Evolutionary conservation across 2,797 vertebrate genomes (phyloP).

Genomic region (Falco biarmicus): DNA sequence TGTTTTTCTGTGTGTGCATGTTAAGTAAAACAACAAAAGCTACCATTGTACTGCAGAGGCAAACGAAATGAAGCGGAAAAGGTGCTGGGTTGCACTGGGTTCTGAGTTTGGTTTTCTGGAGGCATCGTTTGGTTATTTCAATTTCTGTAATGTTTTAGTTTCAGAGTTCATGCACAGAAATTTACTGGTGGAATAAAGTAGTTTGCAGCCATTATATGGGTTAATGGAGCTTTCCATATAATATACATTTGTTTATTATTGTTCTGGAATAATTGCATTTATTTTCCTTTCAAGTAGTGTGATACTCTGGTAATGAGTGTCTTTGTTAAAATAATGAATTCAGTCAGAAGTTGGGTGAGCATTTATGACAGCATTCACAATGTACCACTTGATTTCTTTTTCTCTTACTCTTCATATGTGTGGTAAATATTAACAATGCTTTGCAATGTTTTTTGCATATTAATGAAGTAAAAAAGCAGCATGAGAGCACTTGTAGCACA

Average conservation of each 20-base stretch:
- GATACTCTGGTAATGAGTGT: background rate
- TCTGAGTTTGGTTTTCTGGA: background rate
- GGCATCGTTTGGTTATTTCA: background rate
- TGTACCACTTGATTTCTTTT: background rate
- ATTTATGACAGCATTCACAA: background rate
- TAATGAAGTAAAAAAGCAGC: conserved; percentile 1
- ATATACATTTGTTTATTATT: background rate
- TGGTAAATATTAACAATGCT: background rate
- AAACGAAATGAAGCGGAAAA: background rate
- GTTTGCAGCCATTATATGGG: background rate
- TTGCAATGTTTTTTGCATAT: background rate
- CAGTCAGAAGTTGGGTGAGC: background rate
- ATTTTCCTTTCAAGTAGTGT: background rate
- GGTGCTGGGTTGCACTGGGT: background rate
- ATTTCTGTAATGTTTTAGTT: background rate
- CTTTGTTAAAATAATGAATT: background rate
- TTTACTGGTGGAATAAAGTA: background rate
- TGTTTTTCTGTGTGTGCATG: background rate
- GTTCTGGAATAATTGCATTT: background rate
- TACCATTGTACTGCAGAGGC: background rate
- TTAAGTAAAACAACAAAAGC: background rate
- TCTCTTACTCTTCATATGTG: background rate
- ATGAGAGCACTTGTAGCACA: background rate
- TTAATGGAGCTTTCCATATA: background rate
- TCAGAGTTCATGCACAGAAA: background rate